A percentile compares a stretch with the other conserved stretches of the same genome.
phyloP scores from a whole-genome alignment of 1,140 invertebrate genomes.

The Euwallacea similis region DNA sequence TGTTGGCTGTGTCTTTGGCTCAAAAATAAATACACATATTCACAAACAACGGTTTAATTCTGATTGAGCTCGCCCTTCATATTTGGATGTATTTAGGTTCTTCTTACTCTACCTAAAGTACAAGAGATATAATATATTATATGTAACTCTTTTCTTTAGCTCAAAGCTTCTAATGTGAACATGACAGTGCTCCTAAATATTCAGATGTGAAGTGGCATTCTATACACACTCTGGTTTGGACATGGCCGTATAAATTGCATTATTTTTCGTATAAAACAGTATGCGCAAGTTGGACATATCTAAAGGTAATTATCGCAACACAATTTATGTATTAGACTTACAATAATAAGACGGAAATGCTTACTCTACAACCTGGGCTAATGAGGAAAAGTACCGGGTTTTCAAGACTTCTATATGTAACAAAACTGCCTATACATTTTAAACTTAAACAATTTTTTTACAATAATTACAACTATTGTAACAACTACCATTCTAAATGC shows the following conservation, averaged over 20 bases:
- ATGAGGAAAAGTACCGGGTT: too few relatives aligned
- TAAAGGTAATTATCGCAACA: conserved; percentile 8
- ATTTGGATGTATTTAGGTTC: conserved; percentile 32
- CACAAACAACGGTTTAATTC: background rate
- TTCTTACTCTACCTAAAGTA: conserved; percentile 50
- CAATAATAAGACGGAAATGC: too few relatives aligned
- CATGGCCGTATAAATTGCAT: conserved; percentile 31
- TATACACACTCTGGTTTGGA: conserved; percentile 32
- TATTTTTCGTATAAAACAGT: too few relatives aligned
- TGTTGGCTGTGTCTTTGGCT: background rate
- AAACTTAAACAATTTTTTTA: too few relatives aligned
- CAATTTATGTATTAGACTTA: background rate
- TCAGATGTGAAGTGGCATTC: conserved; percentile 41
- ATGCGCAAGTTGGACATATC: background rate
- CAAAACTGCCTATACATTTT: too few relatives aligned
- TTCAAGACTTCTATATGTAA: too few relatives aligned
- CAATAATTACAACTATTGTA: too few relatives aligned
- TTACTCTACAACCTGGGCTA: too few relatives aligned
- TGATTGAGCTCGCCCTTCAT: conserved; percentile 39
- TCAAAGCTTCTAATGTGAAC: conserved; percentile 44
- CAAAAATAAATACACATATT: background rate
- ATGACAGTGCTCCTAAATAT: conserved; percentile 46
- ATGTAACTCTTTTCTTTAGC: conserved; percentile 34
- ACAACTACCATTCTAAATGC: too few relatives aligned
- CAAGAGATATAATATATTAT: conserved; percentile 31